Evolutionary conservation across 2,888 invertebrate species (phyloP).

Genomic region (Theristus sp.): DNA sequence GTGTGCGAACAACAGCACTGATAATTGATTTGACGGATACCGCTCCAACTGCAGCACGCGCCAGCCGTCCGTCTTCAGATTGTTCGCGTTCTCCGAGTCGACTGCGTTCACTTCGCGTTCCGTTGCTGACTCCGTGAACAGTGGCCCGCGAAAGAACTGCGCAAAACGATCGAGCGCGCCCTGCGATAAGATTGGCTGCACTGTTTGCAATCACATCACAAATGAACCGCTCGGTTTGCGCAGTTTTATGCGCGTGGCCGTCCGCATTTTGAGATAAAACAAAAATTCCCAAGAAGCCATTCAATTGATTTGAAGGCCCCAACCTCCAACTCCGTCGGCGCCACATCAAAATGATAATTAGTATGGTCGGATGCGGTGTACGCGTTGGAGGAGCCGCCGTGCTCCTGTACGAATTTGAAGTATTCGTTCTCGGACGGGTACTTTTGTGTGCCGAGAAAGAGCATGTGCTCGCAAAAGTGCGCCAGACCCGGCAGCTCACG

Average conservation of each 20-base stretch:
- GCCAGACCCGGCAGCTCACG: conserved; percentile 72
- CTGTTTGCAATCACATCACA: no score
- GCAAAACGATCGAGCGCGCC: conserved; percentile 50
- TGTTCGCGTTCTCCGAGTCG: conserved; percentile 87
- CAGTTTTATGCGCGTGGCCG: no score
- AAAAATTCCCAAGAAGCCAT: no score
- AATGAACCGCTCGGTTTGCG: no score
- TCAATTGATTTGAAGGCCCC: no score
- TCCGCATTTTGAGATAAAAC: no score
- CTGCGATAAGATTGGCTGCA: no score
- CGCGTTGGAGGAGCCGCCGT: conserved; percentile 78
- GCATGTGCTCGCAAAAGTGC: conserved; percentile 97
- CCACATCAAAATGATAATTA: conserved; percentile 77
- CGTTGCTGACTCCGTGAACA: conserved; percentile 77
- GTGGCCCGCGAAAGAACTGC: conserved; percentile 78
- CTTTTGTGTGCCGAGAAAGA: conserved; percentile 84
- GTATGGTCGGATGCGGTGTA: conserved; percentile 76
- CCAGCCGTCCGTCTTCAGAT: conserved; percentile 70
- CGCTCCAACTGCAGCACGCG: conserved; percentile 71
- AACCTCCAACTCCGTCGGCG: conserved; percentile 62
- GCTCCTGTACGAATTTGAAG: conserved; percentile 54
- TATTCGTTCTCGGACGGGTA: conserved; percentile 64
- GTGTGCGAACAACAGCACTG: no score
- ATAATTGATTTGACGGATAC: no score
- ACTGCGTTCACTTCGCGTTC: conserved; percentile 86